These are phyloP conservation scores for Nasonovia ribisnigri DNA, from an alignment of 2,888 invertebrate genomes.

Conservation along the genomic window DNA sequence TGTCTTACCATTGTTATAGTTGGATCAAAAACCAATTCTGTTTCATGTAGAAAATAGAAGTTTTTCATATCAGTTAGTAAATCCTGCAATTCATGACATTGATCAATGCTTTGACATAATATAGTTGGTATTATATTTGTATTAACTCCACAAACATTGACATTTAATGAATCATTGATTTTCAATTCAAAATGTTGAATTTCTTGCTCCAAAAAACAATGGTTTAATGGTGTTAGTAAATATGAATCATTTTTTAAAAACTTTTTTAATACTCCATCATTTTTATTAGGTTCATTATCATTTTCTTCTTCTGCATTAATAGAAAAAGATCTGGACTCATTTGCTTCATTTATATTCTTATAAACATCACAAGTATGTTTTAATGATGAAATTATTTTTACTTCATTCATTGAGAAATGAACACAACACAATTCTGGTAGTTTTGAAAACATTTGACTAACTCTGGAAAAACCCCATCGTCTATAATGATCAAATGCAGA, in stretches of 20 bases:
- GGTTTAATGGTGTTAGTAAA: neutral
- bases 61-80: slow-evolving; percentile 44
- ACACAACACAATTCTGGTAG: slow-evolving; percentile 50
- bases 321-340: neutral
- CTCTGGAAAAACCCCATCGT: slow-evolving; percentile 51
- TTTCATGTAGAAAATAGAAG: slow-evolving; percentile 32
- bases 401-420: neutral
- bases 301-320: neutral
- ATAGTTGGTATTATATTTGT: slow-evolving; percentile 3
- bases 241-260: slow-evolving; percentile 39
- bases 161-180: neutral
- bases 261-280: slow-evolving; percentile 27
- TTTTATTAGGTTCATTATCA: neutral
- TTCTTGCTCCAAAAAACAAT: slow-evolving; percentile 50
- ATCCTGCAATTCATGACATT: neutral
- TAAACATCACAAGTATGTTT: neutral
- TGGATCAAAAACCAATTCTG: slow-evolving; percentile 26
- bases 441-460: slow-evolving; percentile 55
- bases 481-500: slow-evolving; percentile 54
- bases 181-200: neutral
- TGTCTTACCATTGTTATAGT: slow-evolving; percentile 3
- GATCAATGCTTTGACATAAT: slow-evolving; percentile 18
- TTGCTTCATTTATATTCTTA: neutral
- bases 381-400: slow-evolving; percentile 42
- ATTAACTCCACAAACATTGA: slow-evolving; percentile 25